These are phyloP conservation scores for Anastrepha ludens DNA, from an alignment of 1,140 invertebrate genomes.

Conservation along the genomic window DNA sequence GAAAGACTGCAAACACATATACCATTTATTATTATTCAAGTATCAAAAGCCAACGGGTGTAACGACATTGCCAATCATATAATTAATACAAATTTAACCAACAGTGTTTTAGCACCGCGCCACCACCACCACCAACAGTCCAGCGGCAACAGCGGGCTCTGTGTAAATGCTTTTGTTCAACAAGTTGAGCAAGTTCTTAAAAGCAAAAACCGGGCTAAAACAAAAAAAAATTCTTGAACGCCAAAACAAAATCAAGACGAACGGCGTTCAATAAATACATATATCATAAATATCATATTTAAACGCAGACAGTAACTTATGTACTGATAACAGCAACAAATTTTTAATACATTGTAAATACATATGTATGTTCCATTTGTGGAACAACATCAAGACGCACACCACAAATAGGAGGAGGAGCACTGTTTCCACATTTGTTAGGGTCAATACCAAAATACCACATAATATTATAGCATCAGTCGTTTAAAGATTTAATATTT, in stretches of 20 bases:
- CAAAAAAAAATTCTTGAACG: neutral
- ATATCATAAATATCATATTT: neutral
- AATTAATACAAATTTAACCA: constrained; percentile 33
- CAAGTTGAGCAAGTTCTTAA: neutral
- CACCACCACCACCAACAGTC: neutral
- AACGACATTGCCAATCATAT: constrained; percentile 30
- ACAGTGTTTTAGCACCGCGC: neutral
- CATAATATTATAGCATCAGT: no score
- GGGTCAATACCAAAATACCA: no score
- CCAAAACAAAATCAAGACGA: neutral
- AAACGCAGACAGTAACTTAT: neutral
- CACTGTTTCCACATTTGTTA: no score
- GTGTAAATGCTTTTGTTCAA: neutral
- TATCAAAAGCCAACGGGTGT: constrained; percentile 30
- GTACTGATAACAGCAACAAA: neutral
- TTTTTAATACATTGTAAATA: no score
- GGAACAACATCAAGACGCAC: no score
- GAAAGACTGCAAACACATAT: neutral
- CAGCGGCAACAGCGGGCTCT: neutral
- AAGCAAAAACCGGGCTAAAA: neutral
- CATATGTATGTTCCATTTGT: no score
- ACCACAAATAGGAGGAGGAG: no score
- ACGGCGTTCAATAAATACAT: neutral
- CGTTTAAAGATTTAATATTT: no score
- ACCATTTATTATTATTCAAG: neutral